Base-by-base conservation (phyloP, 2,888 invertebrate genomes). In the Chrysotoxum bicinctum region DNA sequence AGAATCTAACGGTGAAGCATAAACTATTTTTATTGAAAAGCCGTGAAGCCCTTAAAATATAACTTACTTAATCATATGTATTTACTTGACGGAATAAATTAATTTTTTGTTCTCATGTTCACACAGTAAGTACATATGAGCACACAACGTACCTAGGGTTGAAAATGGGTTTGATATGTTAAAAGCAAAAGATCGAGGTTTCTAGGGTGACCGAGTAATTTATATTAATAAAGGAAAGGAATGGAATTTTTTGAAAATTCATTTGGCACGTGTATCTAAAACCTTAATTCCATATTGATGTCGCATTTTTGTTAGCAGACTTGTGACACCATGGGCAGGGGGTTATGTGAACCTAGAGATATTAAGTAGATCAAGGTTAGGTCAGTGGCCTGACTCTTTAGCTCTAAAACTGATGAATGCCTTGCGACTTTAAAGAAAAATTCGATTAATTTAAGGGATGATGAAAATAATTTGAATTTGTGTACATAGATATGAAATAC, bases 261-360 rank as follows among this genome's bases (percentile, higher is more conserved):
- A 32, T 50, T 73, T 37, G 58, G 35, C 76, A 70, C 70, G 81
- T 76, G 70, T 75, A 40, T 58, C 45, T n/a, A 66, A 75, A 66
- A 60, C 79, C 79, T 68, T 79, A 79, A 79, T 79, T 32, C 64
- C 45, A 23, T 21, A 26, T 16, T 35, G 35, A 45, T 64, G 52
- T 52, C 50, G 40, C n/a, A 48, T 48, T 75, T 66, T 45, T 56
- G 14, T n/a, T 50, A 32, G 3, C 19, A 32, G 64, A 30, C 30
- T 19, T 45, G 32, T 35, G 45, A 19, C n/a, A 66, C 12, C 12
- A 10, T 30, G 6, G n/a, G 30, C 16, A 10, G 30, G 21, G 7
- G 0, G n/a, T 32, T 5, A 19, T 66, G 32, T 23, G 50, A 35
- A n/a, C 48, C 48, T n/a, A 50, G 1, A 54, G 1, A 32, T 8